These are phyloP conservation scores for Carollia perspicillata DNA, from an alignment of 2,113 vertebrate genomes.

Conservation along the genomic window DNA sequence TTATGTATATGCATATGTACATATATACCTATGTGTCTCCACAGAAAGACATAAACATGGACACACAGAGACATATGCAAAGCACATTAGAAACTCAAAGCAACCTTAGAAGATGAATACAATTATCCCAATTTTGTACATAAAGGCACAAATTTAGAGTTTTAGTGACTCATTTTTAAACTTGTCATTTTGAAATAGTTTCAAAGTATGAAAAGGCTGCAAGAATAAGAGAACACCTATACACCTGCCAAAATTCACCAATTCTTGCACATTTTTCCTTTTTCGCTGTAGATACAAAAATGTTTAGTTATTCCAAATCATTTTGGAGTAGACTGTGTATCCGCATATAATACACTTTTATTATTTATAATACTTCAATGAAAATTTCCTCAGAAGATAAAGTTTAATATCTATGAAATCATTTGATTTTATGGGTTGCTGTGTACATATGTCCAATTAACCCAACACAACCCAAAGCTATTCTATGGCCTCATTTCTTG, in stretches of 20 bases:
- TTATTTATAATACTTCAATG: neutral
- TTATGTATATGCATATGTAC: neutral
- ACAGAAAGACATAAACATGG: neutral
- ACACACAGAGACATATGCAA: neutral
- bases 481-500: neutral
- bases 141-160: neutral
- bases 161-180: neutral
- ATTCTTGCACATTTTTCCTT: neutral
- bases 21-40: neutral
- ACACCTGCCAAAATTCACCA: neutral
- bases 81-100: neutral
- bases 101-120: neutral
- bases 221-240: neutral
- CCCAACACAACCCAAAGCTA: neutral
- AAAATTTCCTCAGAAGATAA: neutral
- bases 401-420: neutral
- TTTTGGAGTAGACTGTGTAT: neutral
- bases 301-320: neutral
- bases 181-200: neutral
- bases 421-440: neutral
- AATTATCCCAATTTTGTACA: neutral
- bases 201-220: neutral
- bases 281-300: neutral
- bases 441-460: neutral
- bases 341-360: neutral